Conservation (phyloP, 2,888 invertebrate genomes). For the Athripsodes cinereus region DNA sequence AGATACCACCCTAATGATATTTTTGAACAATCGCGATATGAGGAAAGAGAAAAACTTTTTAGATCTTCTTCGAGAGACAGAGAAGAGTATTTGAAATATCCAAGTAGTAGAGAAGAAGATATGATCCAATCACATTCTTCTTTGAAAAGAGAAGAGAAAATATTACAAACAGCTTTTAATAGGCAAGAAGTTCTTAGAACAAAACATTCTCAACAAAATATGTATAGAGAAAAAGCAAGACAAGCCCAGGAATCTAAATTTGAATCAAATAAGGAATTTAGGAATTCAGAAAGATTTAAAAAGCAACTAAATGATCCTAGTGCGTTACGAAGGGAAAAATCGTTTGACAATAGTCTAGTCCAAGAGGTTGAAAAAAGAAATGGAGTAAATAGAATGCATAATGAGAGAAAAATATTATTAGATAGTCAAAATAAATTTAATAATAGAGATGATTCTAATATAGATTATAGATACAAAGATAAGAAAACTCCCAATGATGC, state of each 20-base stretch:
- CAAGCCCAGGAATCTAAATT: constrained; percentile 44
- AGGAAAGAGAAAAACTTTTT: constrained; percentile 38
- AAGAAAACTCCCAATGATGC: constrained; percentile 14
- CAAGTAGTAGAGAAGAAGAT: constrained; percentile 37
- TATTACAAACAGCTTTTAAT: constrained; percentile 41
- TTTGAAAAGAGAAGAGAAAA: constrained; percentile 44
- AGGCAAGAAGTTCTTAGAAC: constrained; percentile 47
- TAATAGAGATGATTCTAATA: constrained; percentile 16
- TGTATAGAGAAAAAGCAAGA: constrained; percentile 46
- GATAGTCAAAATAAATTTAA: constrained; percentile 23
- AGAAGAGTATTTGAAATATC: constrained; percentile 43
- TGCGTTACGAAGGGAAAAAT: constrained; percentile 45
- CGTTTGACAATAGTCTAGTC: constrained; percentile 43
- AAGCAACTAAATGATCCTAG: constrained; percentile 40
- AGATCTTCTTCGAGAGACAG: constrained; percentile 44
- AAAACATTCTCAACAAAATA: constrained; percentile 46
- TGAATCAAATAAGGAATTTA: constrained; percentile 45
- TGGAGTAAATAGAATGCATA: constrained; percentile 24
- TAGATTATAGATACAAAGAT: constrained; percentile 20
- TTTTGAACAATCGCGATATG: constrained; percentile 25
- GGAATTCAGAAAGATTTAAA: constrained; percentile 47
- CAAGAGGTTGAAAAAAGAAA: constrained; percentile 28
- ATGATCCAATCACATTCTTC: constrained; percentile 43
- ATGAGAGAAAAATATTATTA: constrained; percentile 21
- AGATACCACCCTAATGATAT: constrained; percentile 23